phyloP scores from a whole-genome alignment of 2,113 vertebrate genomes.

The Tringa solitaria region DNA sequence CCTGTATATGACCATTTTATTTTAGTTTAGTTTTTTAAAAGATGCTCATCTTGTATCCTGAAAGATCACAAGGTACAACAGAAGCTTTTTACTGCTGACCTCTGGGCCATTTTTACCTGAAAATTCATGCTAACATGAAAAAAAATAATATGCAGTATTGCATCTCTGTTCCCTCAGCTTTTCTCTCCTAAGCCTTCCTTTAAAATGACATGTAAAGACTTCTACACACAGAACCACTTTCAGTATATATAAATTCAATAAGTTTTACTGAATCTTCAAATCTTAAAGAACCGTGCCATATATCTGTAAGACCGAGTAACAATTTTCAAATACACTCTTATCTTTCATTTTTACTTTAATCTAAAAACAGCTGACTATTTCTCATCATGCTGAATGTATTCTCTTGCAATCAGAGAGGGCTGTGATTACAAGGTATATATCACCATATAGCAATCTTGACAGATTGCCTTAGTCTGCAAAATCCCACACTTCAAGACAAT shows the following conservation, averaged over 20 bases:
- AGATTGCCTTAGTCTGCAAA: constrained; percentile 15
- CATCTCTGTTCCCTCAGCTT: not conserved
- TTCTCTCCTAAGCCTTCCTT: not conserved
- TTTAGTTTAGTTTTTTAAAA: not conserved
- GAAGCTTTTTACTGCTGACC: not conserved
- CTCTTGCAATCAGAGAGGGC: not conserved
- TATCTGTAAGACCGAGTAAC: not conserved
- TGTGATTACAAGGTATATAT: constrained; percentile 13
- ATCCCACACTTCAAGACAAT: not conserved
- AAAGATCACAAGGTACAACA: not conserved
- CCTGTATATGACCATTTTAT: fast-evolving
- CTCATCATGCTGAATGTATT: not conserved
- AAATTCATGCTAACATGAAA: not conserved
- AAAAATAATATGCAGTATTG: not conserved
- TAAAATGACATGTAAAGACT: not conserved
- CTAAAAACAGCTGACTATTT: constrained; percentile 17
- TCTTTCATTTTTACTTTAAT: not conserved
- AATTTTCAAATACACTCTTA: not conserved
- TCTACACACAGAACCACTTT: not conserved
- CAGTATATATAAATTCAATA: not conserved
- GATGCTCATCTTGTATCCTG: not conserved
- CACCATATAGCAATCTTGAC: not conserved
- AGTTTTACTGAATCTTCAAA: not conserved
- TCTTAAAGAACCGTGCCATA: not conserved
- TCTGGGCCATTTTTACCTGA: not conserved